A percentile compares a stretch with the other conserved stretches of the same genome.
These are phyloP conservation scores for Notechis scutatus DNA, from an alignment of 2,113 vertebrate species.

Conservation along the genomic window DNA sequence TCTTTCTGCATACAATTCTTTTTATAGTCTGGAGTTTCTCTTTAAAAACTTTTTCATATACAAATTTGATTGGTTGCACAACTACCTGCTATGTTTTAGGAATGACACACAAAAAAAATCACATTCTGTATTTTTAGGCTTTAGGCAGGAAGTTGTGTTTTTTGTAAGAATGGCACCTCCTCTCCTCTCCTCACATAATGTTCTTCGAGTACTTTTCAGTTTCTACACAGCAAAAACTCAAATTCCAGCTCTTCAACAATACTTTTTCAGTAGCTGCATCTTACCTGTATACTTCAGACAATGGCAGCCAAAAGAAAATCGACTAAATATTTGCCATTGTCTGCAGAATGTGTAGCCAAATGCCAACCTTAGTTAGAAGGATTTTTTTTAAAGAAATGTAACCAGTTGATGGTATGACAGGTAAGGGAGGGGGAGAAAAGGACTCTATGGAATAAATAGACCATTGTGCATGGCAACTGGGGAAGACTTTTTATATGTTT, in stretches of 20 bases:
- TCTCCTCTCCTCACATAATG: background rate
- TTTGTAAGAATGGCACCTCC: background rate
- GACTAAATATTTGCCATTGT: background rate
- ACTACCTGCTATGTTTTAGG: background rate
- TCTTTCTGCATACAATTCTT: background rate
- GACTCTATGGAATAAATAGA: background rate
- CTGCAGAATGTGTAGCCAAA: background rate
- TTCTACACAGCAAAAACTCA: background rate
- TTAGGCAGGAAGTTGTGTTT: background rate
- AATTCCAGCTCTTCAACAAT: background rate
- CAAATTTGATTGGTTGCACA: background rate
- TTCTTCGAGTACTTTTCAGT: background rate
- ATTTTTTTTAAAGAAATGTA: background rate
- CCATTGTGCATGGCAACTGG: background rate
- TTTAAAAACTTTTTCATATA: background rate
- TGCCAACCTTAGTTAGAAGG: background rate
- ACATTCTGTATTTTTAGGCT: background rate
- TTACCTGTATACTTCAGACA: background rate
- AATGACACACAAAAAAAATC: background rate
- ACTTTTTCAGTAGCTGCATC: background rate
- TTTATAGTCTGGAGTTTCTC: background rate
- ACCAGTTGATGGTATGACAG: background rate
- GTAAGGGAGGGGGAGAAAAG: background rate
- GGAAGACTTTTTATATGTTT: background rate
- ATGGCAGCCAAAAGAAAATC: background rate